Conservation (phyloP, 2,888 invertebrate species). For the Temnothorax ravouxi region DNA sequence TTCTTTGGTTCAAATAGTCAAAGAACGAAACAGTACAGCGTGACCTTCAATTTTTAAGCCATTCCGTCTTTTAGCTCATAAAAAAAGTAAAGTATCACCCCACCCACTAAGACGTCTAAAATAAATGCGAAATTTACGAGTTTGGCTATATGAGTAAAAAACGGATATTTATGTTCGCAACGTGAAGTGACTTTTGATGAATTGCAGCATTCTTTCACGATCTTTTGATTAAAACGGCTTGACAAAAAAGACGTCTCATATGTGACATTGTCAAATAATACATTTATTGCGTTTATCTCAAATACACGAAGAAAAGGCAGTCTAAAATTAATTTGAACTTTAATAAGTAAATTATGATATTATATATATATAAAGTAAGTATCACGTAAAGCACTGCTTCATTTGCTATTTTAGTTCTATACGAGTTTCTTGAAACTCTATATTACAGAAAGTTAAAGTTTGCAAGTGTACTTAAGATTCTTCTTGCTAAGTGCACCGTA, state of each 20-base stretch:
- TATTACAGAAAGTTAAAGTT: slow-evolving; percentile 17
- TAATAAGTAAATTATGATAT: slow-evolving; percentile 7
- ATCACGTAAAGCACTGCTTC: not conserved
- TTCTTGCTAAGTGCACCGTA: not conserved
- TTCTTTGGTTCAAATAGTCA: slow-evolving; percentile 45
- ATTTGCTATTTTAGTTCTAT: not conserved
- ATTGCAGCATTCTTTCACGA: not conserved
- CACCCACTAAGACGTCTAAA: slow-evolving; percentile 1
- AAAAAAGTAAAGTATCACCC: not conserved
- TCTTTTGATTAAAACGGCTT: not conserved
- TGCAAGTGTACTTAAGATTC: not conserved
- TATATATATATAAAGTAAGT: not conserved
- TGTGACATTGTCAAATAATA: not conserved
- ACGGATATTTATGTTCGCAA: not conserved
- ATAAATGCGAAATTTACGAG: slow-evolving; percentile 18
- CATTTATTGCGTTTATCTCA: not conserved
- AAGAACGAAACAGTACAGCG: slow-evolving; percentile 13
- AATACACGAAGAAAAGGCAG: not conserved
- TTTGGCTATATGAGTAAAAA: not conserved
- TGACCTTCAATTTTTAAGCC: not conserved
- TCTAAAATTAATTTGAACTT: not conserved
- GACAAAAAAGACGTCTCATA: not conserved
- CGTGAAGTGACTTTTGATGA: not conserved
- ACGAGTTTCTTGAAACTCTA: not conserved
- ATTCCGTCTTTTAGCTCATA: not conserved